A percentile compares a stretch with the other conserved stretches of the same genome.
phyloP scores from a whole-genome alignment of 2,113 vertebrate genomes.

The Pitta sordida region DNA sequence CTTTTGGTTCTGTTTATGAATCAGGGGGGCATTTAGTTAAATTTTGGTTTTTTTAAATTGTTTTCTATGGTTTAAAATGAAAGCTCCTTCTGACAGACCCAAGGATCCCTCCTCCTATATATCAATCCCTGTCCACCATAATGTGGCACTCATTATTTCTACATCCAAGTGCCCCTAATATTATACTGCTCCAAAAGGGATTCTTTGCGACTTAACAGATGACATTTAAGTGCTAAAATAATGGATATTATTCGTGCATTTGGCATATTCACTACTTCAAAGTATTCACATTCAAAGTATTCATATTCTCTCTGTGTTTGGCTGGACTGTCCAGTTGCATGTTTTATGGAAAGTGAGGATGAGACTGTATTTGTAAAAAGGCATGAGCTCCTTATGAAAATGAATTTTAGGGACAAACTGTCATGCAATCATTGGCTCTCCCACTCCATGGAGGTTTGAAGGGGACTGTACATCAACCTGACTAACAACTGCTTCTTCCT shows the following conservation, averaged over 20 bases:
- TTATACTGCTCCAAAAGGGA: background rate
- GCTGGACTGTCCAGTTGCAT: constrained; percentile 65
- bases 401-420: constrained; percentile 60
- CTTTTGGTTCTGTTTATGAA: background rate
- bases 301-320: constrained; percentile 26
- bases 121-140: background rate
- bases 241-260: constrained; percentile 23
- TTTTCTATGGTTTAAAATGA: background rate
- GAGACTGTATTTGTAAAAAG: constrained; percentile 60
- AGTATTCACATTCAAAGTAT: constrained; percentile 72
- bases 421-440: constrained; percentile 60
- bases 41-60: background rate
- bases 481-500: background rate
- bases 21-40: background rate
- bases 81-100: constrained; percentile 8
- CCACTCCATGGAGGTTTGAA: constrained; percentile 31
- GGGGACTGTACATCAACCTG: background rate
- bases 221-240: constrained; percentile 7
- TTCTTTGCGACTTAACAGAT: background rate
- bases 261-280: constrained; percentile 47
- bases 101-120: background rate
- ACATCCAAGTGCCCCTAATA: background rate
- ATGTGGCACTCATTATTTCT: background rate
- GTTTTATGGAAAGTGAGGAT: constrained; percentile 71
- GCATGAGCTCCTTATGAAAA: constrained; percentile 67